Evolutionary conservation across 1,140 invertebrate genomes (phyloP).

Genomic region (Camponotus pennsylvanicus): DNA sequence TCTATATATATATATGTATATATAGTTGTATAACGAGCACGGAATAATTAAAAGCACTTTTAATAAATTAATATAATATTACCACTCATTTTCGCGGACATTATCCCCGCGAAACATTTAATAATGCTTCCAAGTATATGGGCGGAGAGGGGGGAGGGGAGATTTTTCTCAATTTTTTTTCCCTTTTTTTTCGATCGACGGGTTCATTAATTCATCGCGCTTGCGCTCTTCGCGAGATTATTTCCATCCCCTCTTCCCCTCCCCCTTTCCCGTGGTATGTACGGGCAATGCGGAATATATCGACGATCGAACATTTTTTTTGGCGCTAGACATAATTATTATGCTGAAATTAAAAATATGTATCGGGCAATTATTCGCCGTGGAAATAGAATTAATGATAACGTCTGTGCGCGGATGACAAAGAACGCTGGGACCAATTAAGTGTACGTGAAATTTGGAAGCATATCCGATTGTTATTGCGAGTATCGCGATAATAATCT

Average conservation of each 20-base stretch:
- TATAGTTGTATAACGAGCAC: constrained; percentile 55
- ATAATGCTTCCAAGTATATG: constrained; percentile 37
- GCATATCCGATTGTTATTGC: background rate
- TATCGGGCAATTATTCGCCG: constrained; percentile 44
- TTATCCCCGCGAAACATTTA: constrained; percentile 52
- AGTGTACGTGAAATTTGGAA: background rate
- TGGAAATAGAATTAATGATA: background rate
- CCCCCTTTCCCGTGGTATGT: background rate
- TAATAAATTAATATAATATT: constrained; percentile 67
- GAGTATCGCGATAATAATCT: background rate
- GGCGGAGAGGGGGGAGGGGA: too few relatives aligned
- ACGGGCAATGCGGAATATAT: constrained; percentile 30
- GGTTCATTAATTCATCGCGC: constrained; percentile 60
- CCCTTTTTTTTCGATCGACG: constrained; percentile 45
- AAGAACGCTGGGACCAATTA: constrained; percentile 7
- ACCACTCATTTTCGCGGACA: constrained; percentile 31
- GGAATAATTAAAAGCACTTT: constrained; percentile 72
- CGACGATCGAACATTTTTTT: constrained; percentile 56
- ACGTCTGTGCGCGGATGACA: constrained; percentile 12
- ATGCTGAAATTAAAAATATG: constrained; percentile 53
- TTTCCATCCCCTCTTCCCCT: background rate
- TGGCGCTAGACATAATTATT: constrained; percentile 35
- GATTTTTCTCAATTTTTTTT: constrained; percentile 22
- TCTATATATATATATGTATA: background rate
- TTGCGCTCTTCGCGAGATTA: constrained; percentile 53